Base-by-base conservation (phyloP, 2,797 vertebrate genomes). In the Notamacropus eugenii region DNA sequence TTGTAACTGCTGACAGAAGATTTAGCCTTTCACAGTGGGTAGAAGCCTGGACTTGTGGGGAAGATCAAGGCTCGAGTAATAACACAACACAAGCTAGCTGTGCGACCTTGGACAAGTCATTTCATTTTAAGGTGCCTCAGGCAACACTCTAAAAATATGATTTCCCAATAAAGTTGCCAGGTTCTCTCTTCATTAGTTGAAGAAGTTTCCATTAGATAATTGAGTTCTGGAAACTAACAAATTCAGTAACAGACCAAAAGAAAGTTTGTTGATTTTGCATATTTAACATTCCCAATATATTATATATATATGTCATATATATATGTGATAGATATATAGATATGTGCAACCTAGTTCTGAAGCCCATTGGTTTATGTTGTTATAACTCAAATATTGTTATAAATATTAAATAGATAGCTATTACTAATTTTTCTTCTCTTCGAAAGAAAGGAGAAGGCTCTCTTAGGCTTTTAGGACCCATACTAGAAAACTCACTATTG, bases 341-440 rank as follows among this genome's bases (percentile, higher is more conserved):
- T 52, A 52, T 8, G 9, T 52, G 6, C 52, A 52, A 52, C 6
- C 52, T 52, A 52, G 6, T 52, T 52, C 91, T 91, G 90, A 55
- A 95, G 95, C 55, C 6, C 22, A 92, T 28, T 93, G 91, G 5
- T 92, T 96, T 97, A 91, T 1, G 96, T 28, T 96, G 87, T 82
- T 6, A 90, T 74, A 95, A 92, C 82, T 40, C 95, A 96, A 95
- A 96, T 62, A 40, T 95, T 95, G 92, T 92, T 95, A 96, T 96
- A 94, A 46, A 95, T 90, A 96, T 94, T 92, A 97, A 97, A 93
- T 97, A 87, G 90, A 58, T 22, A 94, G 92, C 93, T 96, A 95
- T 95, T 93, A 90, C 31, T 94, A 97, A 92, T 91, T 94, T 93
- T 94, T 97, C n/a, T 94, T 93, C 58, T 90, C 55, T 92, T 96